Evolutionary conservation across 23 tunicate species (phyloP).

Genomic region (Styela clava): DNA sequence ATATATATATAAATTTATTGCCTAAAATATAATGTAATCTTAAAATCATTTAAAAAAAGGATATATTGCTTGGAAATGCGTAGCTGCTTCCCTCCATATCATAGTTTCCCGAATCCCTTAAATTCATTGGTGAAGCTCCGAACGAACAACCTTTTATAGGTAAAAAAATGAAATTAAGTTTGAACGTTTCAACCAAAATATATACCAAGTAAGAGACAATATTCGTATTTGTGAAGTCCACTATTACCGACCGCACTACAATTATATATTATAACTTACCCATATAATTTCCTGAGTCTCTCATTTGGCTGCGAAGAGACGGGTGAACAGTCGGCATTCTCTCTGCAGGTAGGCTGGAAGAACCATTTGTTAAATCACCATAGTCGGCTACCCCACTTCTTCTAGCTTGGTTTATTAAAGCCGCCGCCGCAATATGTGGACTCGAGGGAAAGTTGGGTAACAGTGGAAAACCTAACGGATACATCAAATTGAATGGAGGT

Average conservation of each 20-base stretch:
- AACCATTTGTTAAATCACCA: neutral
- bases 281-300: neutral
- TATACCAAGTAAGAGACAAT: too few species aligned
- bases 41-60: neutral
- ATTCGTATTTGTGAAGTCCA: too few species aligned
- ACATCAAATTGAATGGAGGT: neutral
- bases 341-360: neutral
- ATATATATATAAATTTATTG: too few species aligned
- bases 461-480: neutral
- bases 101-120: neutral
- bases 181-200: too few species aligned
- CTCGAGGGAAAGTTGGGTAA: neutral
- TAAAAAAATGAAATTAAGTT: too few species aligned
- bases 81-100: neutral
- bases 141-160: neutral
- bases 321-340: neutral
- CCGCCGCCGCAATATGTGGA: neutral
- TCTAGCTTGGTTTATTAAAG: neutral
- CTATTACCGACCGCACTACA: too few species aligned
- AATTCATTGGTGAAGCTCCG: neutral
- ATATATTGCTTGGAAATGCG: conserved; percentile 17
- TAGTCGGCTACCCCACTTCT: neutral
- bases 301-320: neutral
- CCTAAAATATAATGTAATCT: too few species aligned
- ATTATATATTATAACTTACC: neutral